A percentile compares a stretch with the other conserved stretches of the same genome.
Conservation (phyloP, 2,797 vertebrate species). For the Pipistrellus pipistrellus region DNA sequence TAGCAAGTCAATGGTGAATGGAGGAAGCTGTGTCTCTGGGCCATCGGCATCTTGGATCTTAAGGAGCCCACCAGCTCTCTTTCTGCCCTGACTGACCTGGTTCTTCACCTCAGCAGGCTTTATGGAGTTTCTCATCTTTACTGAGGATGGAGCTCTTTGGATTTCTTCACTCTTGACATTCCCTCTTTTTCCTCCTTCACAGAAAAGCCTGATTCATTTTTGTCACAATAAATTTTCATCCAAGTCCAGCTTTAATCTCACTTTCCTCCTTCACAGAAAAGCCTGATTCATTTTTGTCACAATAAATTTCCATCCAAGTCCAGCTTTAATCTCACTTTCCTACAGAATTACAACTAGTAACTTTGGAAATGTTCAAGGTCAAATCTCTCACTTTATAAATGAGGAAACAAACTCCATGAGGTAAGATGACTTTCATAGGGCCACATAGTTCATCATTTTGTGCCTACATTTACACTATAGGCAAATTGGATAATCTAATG, state of each 20-base stretch:
- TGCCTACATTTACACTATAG: background rate
- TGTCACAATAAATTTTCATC: background rate
- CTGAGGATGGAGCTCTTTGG: background rate
- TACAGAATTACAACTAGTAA: background rate
- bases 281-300: background rate
- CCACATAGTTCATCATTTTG: background rate
- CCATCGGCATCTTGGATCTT: background rate
- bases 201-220: background rate
- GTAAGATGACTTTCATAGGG: background rate
- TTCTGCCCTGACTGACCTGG: background rate
- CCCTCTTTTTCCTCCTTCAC: background rate
- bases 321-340: background rate
- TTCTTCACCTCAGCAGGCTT: background rate
- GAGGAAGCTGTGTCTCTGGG: background rate
- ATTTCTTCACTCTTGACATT: background rate
- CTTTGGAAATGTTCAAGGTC: background rate
- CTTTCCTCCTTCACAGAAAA: constrained; percentile 5
- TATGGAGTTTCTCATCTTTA: background rate
- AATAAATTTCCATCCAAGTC: background rate
- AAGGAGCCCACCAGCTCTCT: background rate
- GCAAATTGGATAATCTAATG: background rate
- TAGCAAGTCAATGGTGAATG: background rate
- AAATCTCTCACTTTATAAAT: constrained; percentile 20
- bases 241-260: background rate
- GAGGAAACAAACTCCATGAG: background rate